phyloP scores from a whole-genome alignment of 2,888 invertebrate genomes.

The Selenia dentaria region DNA sequence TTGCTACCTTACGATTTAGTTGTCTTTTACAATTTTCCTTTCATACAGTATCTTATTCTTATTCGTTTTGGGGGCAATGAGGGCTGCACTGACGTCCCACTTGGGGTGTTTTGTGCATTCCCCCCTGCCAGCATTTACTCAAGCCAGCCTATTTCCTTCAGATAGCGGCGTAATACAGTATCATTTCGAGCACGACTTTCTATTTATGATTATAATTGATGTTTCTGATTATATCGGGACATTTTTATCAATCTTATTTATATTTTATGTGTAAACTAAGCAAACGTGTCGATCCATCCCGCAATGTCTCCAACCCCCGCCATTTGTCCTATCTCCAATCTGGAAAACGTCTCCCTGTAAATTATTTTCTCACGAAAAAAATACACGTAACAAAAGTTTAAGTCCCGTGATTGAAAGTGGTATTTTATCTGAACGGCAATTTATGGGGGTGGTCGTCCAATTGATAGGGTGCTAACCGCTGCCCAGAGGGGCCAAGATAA shows the following conservation, averaged over 20 bases:
- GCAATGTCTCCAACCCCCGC: constrained; percentile 2
- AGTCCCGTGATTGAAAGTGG: constrained; percentile 57
- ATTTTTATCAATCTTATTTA: not conserved
- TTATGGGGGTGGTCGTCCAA: constrained; percentile 57
- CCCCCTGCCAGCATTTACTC: too few relatives aligned
- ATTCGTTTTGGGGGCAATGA: too few relatives aligned
- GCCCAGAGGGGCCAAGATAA: constrained; percentile 58
- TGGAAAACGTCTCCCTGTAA: constrained; percentile 21
- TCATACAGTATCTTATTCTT: too few relatives aligned
- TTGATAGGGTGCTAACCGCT: constrained; percentile 68
- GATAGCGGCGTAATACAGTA: too few relatives aligned
- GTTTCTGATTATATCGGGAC: not conserved
- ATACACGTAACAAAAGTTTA: constrained; percentile 44
- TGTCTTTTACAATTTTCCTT: too few relatives aligned
- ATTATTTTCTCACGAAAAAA: constrained; percentile 35
- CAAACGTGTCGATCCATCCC: constrained; percentile 9
- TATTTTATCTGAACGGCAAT: constrained; percentile 62
- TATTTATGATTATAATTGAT: too few relatives aligned
- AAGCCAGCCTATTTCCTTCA: too few relatives aligned
- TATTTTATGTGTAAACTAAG: not conserved
- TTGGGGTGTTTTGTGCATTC: too few relatives aligned
- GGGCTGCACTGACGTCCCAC: too few relatives aligned
- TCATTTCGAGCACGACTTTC: too few relatives aligned
- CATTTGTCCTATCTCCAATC: constrained; percentile 24
- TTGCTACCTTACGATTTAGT: too few relatives aligned